Percentiles rank a stretch among this genome's conserved stretches.
phyloP scores from a whole-genome alignment of 2,888 invertebrate species.

The Eupithecia subumbrata region DNA sequence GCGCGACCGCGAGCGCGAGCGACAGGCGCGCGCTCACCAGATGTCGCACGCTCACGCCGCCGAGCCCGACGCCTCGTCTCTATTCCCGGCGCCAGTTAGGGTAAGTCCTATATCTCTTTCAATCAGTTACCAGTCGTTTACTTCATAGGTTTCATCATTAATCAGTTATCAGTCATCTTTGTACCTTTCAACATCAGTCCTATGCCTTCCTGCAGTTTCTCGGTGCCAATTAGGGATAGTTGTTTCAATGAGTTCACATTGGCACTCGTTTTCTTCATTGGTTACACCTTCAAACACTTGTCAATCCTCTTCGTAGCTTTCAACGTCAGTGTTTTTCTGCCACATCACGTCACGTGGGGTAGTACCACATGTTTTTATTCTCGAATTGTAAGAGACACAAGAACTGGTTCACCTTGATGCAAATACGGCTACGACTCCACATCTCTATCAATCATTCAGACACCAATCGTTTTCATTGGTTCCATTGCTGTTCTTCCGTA shows the following conservation, averaged over 20 bases:
- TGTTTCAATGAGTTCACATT: background rate
- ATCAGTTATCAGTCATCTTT: background rate
- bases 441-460: background rate
- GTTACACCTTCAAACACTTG: background rate
- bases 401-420: background rate
- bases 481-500: background rate
- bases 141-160: background rate
- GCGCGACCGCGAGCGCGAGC: conserved; percentile 90
- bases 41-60: conserved; percentile 86
- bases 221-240: conserved; percentile 87
- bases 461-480: background rate
- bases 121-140: background rate
- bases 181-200: background rate
- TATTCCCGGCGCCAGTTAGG: conserved; percentile 87
- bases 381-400: background rate
- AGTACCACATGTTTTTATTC: background rate
- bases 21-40: conserved; percentile 90
- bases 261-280: background rate
- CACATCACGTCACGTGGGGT: too few species aligned
- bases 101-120: conserved; percentile 71
- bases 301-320: background rate
- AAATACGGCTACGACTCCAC: background rate
- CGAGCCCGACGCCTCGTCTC: conserved; percentile 84
- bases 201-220: conserved; percentile 68
- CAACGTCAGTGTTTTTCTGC: background rate